Conservation (phyloP, 2,888 invertebrate genomes). For the Pilophorus perplexus region DNA sequence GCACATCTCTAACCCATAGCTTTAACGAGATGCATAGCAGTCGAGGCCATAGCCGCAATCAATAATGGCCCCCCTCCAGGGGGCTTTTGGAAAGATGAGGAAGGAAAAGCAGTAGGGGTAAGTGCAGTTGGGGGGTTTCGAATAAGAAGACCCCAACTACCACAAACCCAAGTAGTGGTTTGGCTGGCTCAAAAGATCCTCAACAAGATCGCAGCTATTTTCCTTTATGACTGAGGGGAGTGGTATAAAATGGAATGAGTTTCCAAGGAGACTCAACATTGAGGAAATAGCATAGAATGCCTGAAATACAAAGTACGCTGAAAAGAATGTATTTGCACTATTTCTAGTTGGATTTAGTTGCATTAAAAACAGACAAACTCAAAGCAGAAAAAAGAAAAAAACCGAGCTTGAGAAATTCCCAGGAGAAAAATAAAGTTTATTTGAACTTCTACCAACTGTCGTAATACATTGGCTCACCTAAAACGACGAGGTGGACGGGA, state of each 20-base stretch:
- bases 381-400: not conserved
- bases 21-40: constrained; percentile 32
- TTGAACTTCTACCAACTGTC: not conserved
- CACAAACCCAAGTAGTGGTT: constrained; percentile 1
- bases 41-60: constrained; percentile 21
- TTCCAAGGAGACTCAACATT: not conserved
- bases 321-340: too few relatives aligned
- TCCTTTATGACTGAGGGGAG: not conserved
- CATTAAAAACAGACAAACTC: too few relatives aligned
- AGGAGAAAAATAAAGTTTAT: not conserved
- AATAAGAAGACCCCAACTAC: constrained; percentile 3
- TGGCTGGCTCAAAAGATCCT: constrained; percentile 12
- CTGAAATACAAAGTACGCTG: too few relatives aligned
- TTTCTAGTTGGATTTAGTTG: too few relatives aligned
- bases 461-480: constrained; percentile 48
- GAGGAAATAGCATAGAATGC: too few relatives aligned
- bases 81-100: too few relatives aligned
- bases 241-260: not conserved
- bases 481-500: constrained; percentile 47
- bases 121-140: constrained; percentile 16
- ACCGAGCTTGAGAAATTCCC: not conserved
- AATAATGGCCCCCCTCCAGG: not conserved
- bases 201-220: constrained; percentile 10
- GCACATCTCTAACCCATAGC: constrained; percentile 20
- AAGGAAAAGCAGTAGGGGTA: not conserved